Evolutionary conservation across 2,113 vertebrate species (phyloP).

Genomic region (Dicrurus megarhynchus): DNA sequence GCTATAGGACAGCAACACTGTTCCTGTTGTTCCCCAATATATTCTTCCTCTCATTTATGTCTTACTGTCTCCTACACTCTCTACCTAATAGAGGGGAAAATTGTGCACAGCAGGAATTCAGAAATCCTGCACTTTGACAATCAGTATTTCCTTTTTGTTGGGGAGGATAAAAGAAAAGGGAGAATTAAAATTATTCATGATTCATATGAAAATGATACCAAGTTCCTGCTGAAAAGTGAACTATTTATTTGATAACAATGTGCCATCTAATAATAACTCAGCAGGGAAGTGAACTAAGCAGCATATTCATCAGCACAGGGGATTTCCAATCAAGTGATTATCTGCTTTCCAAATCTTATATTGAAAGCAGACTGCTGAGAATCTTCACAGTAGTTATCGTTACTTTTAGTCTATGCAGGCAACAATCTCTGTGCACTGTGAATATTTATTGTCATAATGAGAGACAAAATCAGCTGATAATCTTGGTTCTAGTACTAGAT

Average conservation of each 20-base stretch:
- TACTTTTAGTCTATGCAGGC: neutral
- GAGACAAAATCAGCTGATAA: neutral
- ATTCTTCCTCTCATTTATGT: neutral
- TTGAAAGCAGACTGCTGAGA: conserved; percentile 10
- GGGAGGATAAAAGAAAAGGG: neutral
- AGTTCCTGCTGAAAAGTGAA: conserved; percentile 6
- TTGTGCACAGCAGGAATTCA: neutral
- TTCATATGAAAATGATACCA: neutral
- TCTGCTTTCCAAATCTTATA: conserved; percentile 33
- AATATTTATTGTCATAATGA: conserved; percentile 38
- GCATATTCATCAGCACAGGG: conserved; percentile 28
- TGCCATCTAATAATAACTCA: conserved; percentile 26
- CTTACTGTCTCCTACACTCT: neutral
- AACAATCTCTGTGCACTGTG: neutral
- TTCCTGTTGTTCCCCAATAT: neutral
- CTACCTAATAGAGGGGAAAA: neutral
- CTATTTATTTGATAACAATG: conserved; percentile 49
- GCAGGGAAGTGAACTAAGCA: conserved; percentile 40
- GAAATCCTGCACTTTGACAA: neutral
- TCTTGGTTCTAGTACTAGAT: neutral
- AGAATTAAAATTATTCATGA: conserved; percentile 5
- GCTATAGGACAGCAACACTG: too few relatives aligned
- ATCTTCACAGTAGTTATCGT: neutral
- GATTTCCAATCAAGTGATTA: conserved; percentile 39
- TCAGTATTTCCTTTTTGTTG: neutral